Evolutionary conservation across 2,888 invertebrate species (phyloP).

Genomic region (Chrysina gloriosa): DNA sequence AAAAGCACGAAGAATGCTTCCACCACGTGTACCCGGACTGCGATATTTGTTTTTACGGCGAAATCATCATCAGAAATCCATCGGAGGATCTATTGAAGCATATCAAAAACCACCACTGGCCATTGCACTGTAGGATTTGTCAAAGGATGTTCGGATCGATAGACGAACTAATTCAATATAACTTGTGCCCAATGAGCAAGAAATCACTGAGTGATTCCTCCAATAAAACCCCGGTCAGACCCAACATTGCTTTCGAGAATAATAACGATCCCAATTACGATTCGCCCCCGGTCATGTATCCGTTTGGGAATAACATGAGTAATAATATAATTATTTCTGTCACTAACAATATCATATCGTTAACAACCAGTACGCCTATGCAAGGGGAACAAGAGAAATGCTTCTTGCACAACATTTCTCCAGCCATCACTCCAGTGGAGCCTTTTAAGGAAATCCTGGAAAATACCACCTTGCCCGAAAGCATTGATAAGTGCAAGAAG

Average conservation of each 20-base stretch:
- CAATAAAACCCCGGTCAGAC: slow-evolving; percentile 21
- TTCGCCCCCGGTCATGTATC: slow-evolving; percentile 48
- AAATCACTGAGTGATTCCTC: slow-evolving; percentile 23
- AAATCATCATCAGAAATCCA: slow-evolving; percentile 47
- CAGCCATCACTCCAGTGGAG: slow-evolving; percentile 53
- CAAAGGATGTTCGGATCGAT: slow-evolving; percentile 52
- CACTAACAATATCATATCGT: slow-evolving; percentile 27
- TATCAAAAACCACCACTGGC: slow-evolving; percentile 55
- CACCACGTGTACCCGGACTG: slow-evolving; percentile 56
- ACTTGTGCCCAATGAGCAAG: slow-evolving; percentile 50
- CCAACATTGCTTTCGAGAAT: slow-evolving; percentile 44
- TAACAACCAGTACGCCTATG: slow-evolving; percentile 58
- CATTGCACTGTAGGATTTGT: slow-evolving; percentile 57
- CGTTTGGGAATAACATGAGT: slow-evolving; percentile 39
- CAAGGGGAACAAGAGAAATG: slow-evolving; percentile 48
- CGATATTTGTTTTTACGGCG: slow-evolving; percentile 58
- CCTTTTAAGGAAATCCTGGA: slow-evolving; percentile 14
- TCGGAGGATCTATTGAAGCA: slow-evolving; percentile 52
- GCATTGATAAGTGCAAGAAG: not conserved
- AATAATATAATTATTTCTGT: slow-evolving; percentile 35
- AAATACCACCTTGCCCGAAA: not conserved
- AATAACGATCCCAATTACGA: slow-evolving; percentile 40
- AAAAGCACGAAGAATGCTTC: slow-evolving; percentile 54
- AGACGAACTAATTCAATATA: slow-evolving; percentile 53
- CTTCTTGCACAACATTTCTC: slow-evolving; percentile 47